Conservation (phyloP, 2,888 invertebrate species). For the Ceratothoa steindachneri region DNA sequence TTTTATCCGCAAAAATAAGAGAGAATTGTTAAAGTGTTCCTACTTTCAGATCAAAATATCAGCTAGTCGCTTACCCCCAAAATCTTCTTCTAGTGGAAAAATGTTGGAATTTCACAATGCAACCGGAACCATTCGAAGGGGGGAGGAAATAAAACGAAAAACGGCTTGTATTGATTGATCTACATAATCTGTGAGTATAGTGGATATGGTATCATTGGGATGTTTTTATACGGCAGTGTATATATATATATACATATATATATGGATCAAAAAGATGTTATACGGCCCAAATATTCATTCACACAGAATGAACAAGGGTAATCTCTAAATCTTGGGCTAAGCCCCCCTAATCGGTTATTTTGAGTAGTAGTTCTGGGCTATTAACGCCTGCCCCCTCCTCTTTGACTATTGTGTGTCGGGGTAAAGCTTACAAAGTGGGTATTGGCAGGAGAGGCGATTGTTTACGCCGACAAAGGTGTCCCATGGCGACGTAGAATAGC, state of each 20-base stretch:
- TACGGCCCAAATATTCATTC: background rate
- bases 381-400: slow-evolving; percentile 3
- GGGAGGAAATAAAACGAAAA: too few species aligned
- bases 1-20: too few species aligned
- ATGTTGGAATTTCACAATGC: too few species aligned
- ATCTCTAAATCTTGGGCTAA: background rate
- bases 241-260: slow-evolving; percentile 10
- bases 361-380: background rate
- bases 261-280: background rate
- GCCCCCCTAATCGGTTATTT: slow-evolving; percentile 4
- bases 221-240: background rate
- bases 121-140: too few species aligned
- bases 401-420: background rate
- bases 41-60: too few species aligned
- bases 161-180: too few species aligned
- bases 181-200: too few species aligned
- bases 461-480: slow-evolving; percentile 10
- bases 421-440: slow-evolving; percentile 9
- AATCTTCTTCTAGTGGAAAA: too few species aligned
- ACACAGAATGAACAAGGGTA: background rate
- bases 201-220: too few species aligned
- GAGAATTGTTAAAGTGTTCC: too few species aligned
- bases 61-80: too few species aligned
- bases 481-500: slow-evolving; percentile 1
- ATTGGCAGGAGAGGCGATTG: background rate